phyloP scores from a whole-genome alignment of 2,888 invertebrate genomes.

The Axea sp. region DNA sequence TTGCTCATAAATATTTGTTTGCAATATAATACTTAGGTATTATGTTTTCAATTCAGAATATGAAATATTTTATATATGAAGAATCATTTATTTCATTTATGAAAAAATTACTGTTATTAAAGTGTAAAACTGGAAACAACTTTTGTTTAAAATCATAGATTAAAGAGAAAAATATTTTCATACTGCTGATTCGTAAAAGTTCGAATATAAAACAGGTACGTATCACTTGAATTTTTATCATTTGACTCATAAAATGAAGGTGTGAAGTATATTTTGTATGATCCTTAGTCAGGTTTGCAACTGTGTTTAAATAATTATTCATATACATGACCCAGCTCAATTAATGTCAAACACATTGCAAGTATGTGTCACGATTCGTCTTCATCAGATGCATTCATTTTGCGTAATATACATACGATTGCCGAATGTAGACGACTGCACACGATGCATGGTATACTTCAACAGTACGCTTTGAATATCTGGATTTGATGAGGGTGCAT shows the following conservation, averaged over 20 bases:
- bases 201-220: too few species aligned
- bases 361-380: constrained; percentile 48
- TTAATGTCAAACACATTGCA: constrained; percentile 44
- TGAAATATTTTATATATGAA: too few species aligned
- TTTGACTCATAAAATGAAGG: constrained; percentile 24
- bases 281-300: constrained; percentile 18
- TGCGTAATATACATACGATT: constrained; percentile 28
- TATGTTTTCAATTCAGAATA: too few species aligned
- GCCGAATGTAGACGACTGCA: constrained; percentile 46
- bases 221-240: constrained; percentile 7
- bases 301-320: constrained; percentile 52
- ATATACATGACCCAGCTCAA: constrained; percentile 40
- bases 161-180: too few species aligned
- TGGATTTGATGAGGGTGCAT: constrained; percentile 31
- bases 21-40: too few species aligned
- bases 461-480: constrained; percentile 38
- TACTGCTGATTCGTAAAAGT: background rate
- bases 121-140: too few species aligned
- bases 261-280: constrained; percentile 19
- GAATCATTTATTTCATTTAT: too few species aligned
- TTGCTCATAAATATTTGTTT: too few species aligned
- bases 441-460: constrained; percentile 38
- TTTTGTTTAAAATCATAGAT: too few species aligned
- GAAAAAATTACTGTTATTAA: too few species aligned
- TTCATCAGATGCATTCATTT: constrained; percentile 52